Evolutionary conservation across 2,888 invertebrate genomes (phyloP), one percentile per base, ranked within the genome.

Genomic region (Drosophila monieri): DNA sequence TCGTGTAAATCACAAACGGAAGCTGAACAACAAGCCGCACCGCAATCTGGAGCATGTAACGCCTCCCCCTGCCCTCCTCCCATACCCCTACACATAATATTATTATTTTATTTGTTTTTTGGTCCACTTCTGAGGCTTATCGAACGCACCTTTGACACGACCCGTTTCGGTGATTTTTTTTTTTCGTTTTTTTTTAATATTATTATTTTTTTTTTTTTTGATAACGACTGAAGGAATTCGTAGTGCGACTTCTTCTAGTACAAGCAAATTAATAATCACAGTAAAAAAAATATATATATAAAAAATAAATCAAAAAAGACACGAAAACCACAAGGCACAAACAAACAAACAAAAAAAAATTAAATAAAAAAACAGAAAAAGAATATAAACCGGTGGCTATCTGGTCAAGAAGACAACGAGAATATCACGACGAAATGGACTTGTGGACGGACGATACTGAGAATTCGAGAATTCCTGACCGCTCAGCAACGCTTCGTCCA

Each of bases 401-500:
- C 35, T 35, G 53, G 57, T 25, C 57, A 41, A 57, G 35, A 27
- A 27, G 27, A 27, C 27, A 9, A 27, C 27, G 27, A 27, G 2
- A 9, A 27, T 27, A 27, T 27, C 27, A 44, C 9, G 25, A 46
- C 64, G 10, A n/a, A 8, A 44, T 43, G 43, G 37, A 25, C 30
- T 23, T 35, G 27, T 27, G 27, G 51, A n/a, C 37, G 25, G 39
- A 12, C 27, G 21, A 41, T 18, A 18, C 43, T 12, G 43, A 21
- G 21, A 18, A 21, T 21, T 12, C 21, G 43, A 21, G 43, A 43
- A 21, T 43, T 21, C 21, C 39, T 60, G 56, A 53, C 78, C 58
- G 78, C 78, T 58, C 81, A 67, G 72, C 76, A 74, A 68, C 74
- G 81, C 85, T 66, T 73, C 78, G 77, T 72, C 74, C 43, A 12